Percentiles rank a stretch among this genome's conserved stretches.
These are phyloP conservation scores for Drosophila setosimentum DNA, from an alignment of 2,888 invertebrate species.

Conservation along the genomic window DNA sequence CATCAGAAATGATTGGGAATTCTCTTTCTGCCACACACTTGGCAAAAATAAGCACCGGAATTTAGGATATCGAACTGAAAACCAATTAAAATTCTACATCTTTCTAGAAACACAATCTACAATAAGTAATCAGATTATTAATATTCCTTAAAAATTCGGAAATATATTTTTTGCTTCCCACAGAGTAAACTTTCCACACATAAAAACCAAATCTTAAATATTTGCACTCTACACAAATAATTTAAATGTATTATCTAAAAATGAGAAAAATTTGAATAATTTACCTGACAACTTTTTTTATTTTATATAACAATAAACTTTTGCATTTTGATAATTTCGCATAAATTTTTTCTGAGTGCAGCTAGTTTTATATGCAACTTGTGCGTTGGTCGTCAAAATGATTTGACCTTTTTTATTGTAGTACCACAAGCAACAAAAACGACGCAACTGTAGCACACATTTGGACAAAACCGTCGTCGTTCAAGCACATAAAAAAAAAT, in stretches of 20 bases:
- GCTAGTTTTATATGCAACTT: slow-evolving; percentile 9
- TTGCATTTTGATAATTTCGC: neutral
- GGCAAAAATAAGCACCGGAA: neutral
- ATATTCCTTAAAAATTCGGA: neutral
- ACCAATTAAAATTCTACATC: neutral
- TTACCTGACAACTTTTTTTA: neutral
- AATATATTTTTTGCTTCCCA: neutral
- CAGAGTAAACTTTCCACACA: neutral
- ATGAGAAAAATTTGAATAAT: neutral
- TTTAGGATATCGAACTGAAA: neutral
- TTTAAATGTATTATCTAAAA: neutral
- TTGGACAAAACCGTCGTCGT: slow-evolving; percentile 38
- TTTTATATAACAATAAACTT: neutral
- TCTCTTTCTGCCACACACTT: slow-evolving; percentile 1
- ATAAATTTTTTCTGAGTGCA: slow-evolving; percentile 6
- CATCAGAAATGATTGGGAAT: slow-evolving; percentile 8
- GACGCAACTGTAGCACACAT: slow-evolving; percentile 39
- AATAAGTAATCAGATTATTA: no score
- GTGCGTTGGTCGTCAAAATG: slow-evolving; percentile 48
- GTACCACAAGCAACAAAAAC: slow-evolving; percentile 16
- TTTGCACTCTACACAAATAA: neutral
- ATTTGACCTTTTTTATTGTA: slow-evolving; percentile 59
- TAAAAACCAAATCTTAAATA: neutral
- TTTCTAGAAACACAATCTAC: neutral
- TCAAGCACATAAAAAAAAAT: slow-evolving; percentile 27